Evolutionary conservation across 2,797 vertebrate genomes (phyloP).

Genomic region (Mastacembelus armatus): DNA sequence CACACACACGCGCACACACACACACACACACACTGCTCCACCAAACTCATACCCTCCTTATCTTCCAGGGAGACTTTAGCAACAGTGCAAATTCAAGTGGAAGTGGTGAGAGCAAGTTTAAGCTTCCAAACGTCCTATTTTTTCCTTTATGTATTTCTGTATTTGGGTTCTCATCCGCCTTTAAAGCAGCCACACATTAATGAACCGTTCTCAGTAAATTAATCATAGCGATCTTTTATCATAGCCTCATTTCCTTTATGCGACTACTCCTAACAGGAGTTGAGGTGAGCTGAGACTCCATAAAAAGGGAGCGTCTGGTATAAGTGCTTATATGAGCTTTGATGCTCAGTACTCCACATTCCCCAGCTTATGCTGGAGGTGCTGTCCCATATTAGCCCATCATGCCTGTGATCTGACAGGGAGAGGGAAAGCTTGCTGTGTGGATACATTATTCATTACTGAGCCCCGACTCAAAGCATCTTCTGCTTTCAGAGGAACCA

Average conservation of each 20-base stretch:
- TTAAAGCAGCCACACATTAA: slow-evolving; percentile 28
- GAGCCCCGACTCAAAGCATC: slow-evolving; percentile 68
- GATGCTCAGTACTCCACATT: slow-evolving; percentile 63
- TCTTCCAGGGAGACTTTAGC: slow-evolving; percentile 63
- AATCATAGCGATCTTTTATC: slow-evolving; percentile 24
- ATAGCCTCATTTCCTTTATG: slow-evolving; percentile 23
- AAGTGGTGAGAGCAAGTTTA: slow-evolving; percentile 49
- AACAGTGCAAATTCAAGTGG: slow-evolving; percentile 54
- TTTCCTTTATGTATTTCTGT: slow-evolving; percentile 1
- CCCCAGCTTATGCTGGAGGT: slow-evolving; percentile 72
- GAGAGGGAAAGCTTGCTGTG: slow-evolving; percentile 60
- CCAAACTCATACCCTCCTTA: slow-evolving; percentile 62
- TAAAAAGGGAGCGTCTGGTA: slow-evolving; percentile 42
- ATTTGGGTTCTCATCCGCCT: slow-evolving; percentile 14
- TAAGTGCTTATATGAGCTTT: slow-evolving; percentile 62
- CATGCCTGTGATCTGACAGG: slow-evolving; percentile 78
- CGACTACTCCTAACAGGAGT: slow-evolving; percentile 28
- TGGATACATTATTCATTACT: slow-evolving; percentile 80
- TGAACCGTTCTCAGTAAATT: slow-evolving; percentile 28
- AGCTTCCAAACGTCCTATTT: slow-evolving; percentile 8
- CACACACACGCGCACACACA: slow-evolving; percentile 9
- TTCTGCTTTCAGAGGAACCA: slow-evolving; percentile 69
- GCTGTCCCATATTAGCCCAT: slow-evolving; percentile 76
- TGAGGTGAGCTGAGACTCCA: slow-evolving; percentile 33
- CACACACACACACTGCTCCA: slow-evolving; percentile 15